Conservation (phyloP, 1,140 invertebrate species). For the Macrocentrus cingulum region DNA sequence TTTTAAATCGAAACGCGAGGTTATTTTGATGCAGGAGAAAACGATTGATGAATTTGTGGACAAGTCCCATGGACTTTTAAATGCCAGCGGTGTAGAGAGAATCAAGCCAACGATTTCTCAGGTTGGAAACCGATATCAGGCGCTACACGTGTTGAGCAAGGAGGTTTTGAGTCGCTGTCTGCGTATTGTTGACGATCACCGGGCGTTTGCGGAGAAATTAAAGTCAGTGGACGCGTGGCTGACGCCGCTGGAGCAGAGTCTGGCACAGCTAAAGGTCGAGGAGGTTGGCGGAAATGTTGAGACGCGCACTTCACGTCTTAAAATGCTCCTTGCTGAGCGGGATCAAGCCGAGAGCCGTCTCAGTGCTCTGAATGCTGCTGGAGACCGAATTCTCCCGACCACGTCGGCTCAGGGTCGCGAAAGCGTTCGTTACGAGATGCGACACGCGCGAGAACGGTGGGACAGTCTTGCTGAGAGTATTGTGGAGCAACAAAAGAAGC, state of each 20-base stretch:
- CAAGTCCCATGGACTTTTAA: conserved; percentile 82
- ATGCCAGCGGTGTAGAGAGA: conserved; percentile 80
- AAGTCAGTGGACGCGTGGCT: conserved; percentile 78
- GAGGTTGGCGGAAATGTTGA: conserved; percentile 56
- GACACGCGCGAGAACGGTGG: conserved; percentile 78
- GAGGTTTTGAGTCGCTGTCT: conserved; percentile 87
- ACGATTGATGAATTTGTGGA: conserved; percentile 88
- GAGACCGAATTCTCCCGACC: conserved; percentile 86
- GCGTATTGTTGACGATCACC: conserved; percentile 82
- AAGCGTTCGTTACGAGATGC: conserved; percentile 79
- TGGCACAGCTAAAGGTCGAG: conserved; percentile 63
- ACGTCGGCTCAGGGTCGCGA: conserved; percentile 89
- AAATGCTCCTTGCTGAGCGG: conserved; percentile 77
- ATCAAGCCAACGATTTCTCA: conserved; percentile 87
- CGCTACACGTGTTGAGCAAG: conserved; percentile 79
- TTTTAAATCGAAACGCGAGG: conserved; percentile 74
- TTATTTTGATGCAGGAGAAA: conserved; percentile 74
- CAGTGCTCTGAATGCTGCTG: conserved; percentile 69
- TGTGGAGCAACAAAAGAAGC: conserved; percentile 77
- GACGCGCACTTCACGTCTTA: conserved; percentile 67
- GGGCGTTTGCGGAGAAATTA: conserved; percentile 76
- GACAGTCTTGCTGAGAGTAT: conserved; percentile 81
- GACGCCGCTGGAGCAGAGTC: conserved; percentile 72
- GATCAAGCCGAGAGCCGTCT: conserved; percentile 83
- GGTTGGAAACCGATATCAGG: conserved; percentile 85